Evolutionary conservation across 2,888 invertebrate species (phyloP), one percentile per base, ranked within the genome.

Genomic region (Eristalinus sepulchralis): DNA sequence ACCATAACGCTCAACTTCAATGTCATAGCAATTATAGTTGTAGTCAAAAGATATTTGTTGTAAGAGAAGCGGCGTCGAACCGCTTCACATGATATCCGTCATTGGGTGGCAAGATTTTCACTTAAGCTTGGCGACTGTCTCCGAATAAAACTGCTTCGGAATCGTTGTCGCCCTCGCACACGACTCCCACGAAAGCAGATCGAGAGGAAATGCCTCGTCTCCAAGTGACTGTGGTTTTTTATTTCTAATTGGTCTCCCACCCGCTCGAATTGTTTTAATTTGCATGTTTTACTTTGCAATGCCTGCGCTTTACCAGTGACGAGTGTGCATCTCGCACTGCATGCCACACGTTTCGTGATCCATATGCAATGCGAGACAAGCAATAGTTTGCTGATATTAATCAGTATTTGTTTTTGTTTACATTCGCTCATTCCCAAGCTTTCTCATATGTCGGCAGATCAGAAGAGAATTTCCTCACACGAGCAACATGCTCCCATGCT

Each of bases 261-360:
- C 72, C 47, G 62, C 81, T 71, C 81, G 57, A 70, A 73, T 86
- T 31, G 73, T 36, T 85, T 82, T 39, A 63, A 64, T 71, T 62
- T 80, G 57, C 71, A 81, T 77, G n/a, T 34, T 71, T 67, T 81
- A 77, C 81, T 72, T 82, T 53, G 22, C 47, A 55, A 60, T 66
- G 64, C 57, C 71, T 78, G 27, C 59, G 59, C 55, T 66, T 39
- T 31, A 39, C 57, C 57, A 17, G 17, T 57, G 57, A 6, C 59
- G 22, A 24, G 57, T 62, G 27, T 55, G n/a, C 2, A 17, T 27
- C 22, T 34, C 27, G 24, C 27, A 36, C 62, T 39, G 22, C 22
- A n/a, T 17, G 5, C 22, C 27, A 10, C 27, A 57, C 24, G 20
- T 24, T 47, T 53, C 24, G 13, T 24, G 17, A 79, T 64, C 24